Percentiles rank a stretch among this genome's conserved stretches.
These are phyloP conservation scores for Anguilla megastoma DNA, from an alignment of 2,797 vertebrate species.

Conservation along the genomic window DNA sequence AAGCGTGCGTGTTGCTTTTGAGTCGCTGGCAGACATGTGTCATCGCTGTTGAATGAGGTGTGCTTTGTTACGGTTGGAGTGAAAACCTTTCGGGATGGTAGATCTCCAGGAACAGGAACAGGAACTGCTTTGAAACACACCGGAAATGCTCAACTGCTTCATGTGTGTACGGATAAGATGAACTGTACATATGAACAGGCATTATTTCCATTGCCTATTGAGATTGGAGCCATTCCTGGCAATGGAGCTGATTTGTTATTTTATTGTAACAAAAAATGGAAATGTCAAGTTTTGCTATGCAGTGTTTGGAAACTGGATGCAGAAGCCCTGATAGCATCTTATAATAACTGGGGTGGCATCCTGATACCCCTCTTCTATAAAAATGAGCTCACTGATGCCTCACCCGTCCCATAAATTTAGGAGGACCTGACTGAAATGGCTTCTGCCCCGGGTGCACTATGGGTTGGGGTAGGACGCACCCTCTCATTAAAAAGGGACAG, in stretches of 20 bases:
- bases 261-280: neutral
- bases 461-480: neutral
- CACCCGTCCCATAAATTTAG: neutral
- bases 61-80: too few relatives aligned
- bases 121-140: neutral
- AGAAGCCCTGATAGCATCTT: neutral
- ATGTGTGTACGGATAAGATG: neutral
- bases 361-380: neutral
- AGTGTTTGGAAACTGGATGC: neutral
- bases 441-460: neutral
- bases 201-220: neutral
- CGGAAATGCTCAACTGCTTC: neutral
- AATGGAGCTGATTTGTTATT: neutral
- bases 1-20: too few relatives aligned
- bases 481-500: neutral
- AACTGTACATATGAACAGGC: neutral
- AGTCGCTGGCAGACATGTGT: too few relatives aligned
- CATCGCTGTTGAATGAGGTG: too few relatives aligned
- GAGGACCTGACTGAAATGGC: neutral
- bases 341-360: neutral
- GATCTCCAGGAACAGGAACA: too few relatives aligned
- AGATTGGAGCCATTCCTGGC: neutral
- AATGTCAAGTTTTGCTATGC: too few relatives aligned
- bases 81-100: too few relatives aligned
- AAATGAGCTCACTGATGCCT: neutral